Percentiles rank a stretch among this genome's conserved stretches.
Conservation (phyloP, 2,888 invertebrate species). For the Lasioglossum malachurum region DNA sequence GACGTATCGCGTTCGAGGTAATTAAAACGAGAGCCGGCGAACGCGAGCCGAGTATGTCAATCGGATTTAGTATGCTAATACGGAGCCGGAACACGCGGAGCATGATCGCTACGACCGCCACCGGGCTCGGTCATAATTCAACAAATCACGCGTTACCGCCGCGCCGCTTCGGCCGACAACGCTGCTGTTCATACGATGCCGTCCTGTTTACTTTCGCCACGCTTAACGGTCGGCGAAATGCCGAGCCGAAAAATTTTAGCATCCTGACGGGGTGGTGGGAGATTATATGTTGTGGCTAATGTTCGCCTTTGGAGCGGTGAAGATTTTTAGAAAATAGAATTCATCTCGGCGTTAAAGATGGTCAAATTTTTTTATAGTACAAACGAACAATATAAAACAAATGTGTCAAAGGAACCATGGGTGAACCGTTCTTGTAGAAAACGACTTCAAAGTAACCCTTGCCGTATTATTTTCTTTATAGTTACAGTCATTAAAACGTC, state of each 20-base stretch:
- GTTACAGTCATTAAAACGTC: too few species aligned
- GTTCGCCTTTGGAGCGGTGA: too few species aligned
- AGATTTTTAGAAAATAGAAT: too few species aligned
- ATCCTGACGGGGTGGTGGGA: too few species aligned
- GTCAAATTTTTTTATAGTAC: too few species aligned
- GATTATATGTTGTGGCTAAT: too few species aligned
- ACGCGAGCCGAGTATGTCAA: constrained; percentile 59
- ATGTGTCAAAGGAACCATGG: too few species aligned
- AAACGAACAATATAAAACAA: too few species aligned
- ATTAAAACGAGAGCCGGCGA: constrained; percentile 61
- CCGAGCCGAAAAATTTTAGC: background rate
- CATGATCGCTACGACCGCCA: constrained; percentile 61
- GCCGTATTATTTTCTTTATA: too few species aligned
- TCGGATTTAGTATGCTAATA: constrained; percentile 71
- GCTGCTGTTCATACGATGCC: constrained; percentile 43
- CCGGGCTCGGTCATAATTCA: constrained; percentile 68
- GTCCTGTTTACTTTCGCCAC: constrained; percentile 29
- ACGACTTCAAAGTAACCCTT: too few species aligned
- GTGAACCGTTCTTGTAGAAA: too few species aligned
- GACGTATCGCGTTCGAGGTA: constrained; percentile 64
- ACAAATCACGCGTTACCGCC: constrained; percentile 71
- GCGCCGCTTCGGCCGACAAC: constrained; percentile 28
- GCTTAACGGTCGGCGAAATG: background rate
- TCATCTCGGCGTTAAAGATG: too few species aligned
- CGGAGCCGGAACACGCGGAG: constrained; percentile 55